Evolutionary conservation across 2,888 invertebrate species (phyloP), one percentile per base, ranked within the genome.

Genomic region (Thyatira batis): DNA sequence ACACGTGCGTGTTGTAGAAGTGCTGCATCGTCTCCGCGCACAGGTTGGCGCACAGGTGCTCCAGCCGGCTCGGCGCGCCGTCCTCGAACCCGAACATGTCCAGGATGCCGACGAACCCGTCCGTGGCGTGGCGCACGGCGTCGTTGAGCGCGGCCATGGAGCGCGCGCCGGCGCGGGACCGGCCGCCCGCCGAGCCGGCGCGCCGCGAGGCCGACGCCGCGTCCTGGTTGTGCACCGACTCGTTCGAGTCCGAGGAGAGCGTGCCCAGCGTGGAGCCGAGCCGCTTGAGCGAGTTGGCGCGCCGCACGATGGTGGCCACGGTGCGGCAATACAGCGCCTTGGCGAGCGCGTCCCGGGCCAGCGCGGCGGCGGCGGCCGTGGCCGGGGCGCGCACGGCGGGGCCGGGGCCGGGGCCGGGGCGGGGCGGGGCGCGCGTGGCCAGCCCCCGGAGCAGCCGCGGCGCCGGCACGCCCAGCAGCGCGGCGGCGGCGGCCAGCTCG

Each of bases 71-170:
- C 1, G 97, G 97, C 86, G 96, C 96, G 27, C 97, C 96, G 82
- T 97, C 97, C 91, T 98, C 98, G 89, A 98, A 98, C 4, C 98
- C 98, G 89, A 98, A 98, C 98, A 98, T 98, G 84, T 98, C 98
- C 53, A 98, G 92, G 76, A 98, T 98, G 45, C 98, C 98, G 65
- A 98, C 98, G 87, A 98, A 98, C 9, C 98, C 98, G 84, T 98
- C 98, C 0, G 98, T 98, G 30, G 97, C 97, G 90, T 97, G 97
- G 48, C 97, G 93, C 53, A 98, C 97, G 1, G 98, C 98, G 85
- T 97, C 97, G 86, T 98, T 97, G 51, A 98, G 92, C 3, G 96
- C 97, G 10, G 97, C 96, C 97, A 98, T 97, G 20, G 97, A 97
- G 80, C 97, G 96, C 64, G 97, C 97, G 48, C 97, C 97, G 13